Evolutionary conservation across 2,113 vertebrate species (phyloP).

Genomic region (Chelonoidis abingdonii): DNA sequence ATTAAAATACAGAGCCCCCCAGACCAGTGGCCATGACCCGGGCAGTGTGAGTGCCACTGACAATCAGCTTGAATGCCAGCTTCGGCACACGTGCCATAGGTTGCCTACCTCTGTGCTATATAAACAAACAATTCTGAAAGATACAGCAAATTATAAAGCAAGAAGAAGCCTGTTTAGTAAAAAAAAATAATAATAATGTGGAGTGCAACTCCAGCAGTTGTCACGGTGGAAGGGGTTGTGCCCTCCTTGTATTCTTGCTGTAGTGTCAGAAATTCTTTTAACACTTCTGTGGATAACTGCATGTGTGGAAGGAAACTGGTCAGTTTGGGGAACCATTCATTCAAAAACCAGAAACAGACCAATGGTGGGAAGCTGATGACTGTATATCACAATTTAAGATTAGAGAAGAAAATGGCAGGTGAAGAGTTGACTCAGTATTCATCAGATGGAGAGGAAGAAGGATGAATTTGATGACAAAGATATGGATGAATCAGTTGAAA

Average conservation of each 20-base stretch:
- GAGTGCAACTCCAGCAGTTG: not conserved
- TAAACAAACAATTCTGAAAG: not conserved
- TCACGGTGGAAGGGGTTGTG: not conserved
- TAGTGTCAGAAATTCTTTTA: not conserved
- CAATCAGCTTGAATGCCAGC: too few species aligned
- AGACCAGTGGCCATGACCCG: too few species aligned
- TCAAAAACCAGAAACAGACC: not conserved
- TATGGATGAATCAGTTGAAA: too few species aligned
- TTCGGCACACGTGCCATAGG: too few species aligned
- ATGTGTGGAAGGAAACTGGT: not conserved
- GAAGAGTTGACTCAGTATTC: too few species aligned
- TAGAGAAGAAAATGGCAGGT: not conserved
- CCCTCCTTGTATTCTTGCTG: not conserved
- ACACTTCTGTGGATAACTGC: not conserved
- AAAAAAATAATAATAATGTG: not conserved
- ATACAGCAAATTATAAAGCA: not conserved
- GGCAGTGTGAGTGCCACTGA: too few species aligned
- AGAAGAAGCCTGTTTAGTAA: not conserved
- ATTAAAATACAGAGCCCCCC: too few species aligned
- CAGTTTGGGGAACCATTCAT: not conserved
- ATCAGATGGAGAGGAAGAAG: too few species aligned
- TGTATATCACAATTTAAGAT: not conserved
- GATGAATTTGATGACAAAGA: too few species aligned
- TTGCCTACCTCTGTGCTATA: too few species aligned
- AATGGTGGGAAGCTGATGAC: not conserved